Conservation (phyloP, 2,888 invertebrate genomes). For the Amphipoea lucens region DNA sequence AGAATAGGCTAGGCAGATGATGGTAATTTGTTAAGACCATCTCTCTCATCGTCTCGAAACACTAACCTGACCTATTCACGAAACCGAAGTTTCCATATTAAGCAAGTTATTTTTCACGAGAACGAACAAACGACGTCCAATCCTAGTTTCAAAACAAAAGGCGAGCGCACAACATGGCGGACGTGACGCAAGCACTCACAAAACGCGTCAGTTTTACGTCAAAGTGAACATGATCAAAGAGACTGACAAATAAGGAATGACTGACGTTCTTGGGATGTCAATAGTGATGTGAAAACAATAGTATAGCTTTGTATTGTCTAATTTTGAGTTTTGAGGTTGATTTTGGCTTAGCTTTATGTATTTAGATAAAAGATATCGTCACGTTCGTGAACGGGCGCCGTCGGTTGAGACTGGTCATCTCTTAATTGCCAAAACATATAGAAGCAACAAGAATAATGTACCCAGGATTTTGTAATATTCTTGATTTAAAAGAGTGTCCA, state of each 20-base stretch:
- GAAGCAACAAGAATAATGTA: no score
- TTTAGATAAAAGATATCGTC: neutral
- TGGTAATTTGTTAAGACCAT: neutral
- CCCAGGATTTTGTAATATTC: no score
- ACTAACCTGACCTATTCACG: neutral
- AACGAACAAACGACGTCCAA: neutral
- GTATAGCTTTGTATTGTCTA: neutral
- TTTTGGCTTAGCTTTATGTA: neutral
- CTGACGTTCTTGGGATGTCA: slow-evolving; percentile 29
- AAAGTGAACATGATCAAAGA: slow-evolving; percentile 53
- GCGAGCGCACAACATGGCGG: slow-evolving; percentile 24
- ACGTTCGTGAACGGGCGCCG: no score
- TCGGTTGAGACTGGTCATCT: no score
- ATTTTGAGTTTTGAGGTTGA: neutral
- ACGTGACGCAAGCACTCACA: slow-evolving; percentile 12
- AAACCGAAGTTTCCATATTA: neutral
- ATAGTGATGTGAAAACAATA: neutral
- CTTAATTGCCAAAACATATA: no score
- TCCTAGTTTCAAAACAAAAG: slow-evolving; percentile 43
- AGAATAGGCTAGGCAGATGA: no score
- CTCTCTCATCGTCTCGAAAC: neutral
- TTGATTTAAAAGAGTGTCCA: no score
- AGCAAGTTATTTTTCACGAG: slow-evolving; percentile 1
- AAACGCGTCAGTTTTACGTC: slow-evolving; percentile 38
- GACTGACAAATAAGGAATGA: neutral